phyloP scores from a whole-genome alignment of 2,888 invertebrate species.

The Sialis lutaria region DNA sequence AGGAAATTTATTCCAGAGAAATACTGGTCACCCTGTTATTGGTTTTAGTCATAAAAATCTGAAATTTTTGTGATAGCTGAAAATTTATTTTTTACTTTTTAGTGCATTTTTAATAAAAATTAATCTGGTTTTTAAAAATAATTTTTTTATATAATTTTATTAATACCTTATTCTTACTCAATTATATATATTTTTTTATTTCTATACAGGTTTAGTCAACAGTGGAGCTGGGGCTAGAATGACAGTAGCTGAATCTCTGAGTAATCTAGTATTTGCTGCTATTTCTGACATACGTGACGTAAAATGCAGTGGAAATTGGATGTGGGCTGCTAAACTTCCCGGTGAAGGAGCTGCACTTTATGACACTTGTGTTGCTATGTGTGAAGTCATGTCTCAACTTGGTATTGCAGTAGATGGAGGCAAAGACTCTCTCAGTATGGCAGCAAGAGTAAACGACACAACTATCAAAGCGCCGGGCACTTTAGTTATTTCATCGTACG shows the following conservation, averaged over 20 bases:
- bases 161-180: no score
- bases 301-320: slow-evolving; percentile 99
- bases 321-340: slow-evolving; percentile 96
- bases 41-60: no score
- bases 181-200: no score
- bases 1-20: no score
- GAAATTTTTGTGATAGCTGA: no score
- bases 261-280: slow-evolving; percentile 69
- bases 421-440: slow-evolving; percentile 96
- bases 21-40: no score
- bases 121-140: no score
- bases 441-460: slow-evolving; percentile 60
- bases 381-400: slow-evolving; percentile 60
- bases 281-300: slow-evolving; percentile 61
- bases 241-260: slow-evolving; percentile 86
- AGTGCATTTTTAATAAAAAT: no score
- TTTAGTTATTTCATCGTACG: slow-evolving; percentile 90
- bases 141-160: no score
- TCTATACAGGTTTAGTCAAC: slow-evolving; percentile 34
- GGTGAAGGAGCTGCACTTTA: slow-evolving; percentile 82
- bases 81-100: no score
- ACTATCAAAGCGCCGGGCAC: slow-evolving; percentile 70
- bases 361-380: slow-evolving; percentile 78
- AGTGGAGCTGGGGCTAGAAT: slow-evolving; percentile 80
- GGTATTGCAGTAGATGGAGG: slow-evolving; percentile 86